These are phyloP conservation scores for Pogonocherus hispidulus DNA, from an alignment of 2,888 invertebrate species.

Conservation along the genomic window DNA sequence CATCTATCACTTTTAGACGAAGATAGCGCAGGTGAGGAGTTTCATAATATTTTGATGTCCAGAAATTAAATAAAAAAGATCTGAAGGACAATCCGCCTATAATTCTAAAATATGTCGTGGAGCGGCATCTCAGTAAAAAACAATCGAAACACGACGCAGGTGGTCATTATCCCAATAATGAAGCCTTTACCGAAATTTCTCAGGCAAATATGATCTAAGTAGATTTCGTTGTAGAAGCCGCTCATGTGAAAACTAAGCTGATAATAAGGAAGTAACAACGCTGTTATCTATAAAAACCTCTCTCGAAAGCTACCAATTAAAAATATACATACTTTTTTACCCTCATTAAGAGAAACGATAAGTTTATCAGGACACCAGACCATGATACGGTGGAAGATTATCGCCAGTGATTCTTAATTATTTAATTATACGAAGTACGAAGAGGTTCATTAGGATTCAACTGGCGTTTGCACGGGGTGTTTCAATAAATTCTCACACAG, in stretches of 20 bases:
- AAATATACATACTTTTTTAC: constrained; percentile 10
- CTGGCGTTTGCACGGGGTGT: not conserved
- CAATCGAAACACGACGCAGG: too few species aligned
- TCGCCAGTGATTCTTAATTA: not conserved
- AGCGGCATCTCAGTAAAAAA: too few species aligned
- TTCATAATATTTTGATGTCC: too few species aligned
- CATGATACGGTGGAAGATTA: not conserved
- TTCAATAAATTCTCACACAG: not conserved
- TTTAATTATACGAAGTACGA: constrained; percentile 7
- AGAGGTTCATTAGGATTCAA: not conserved
- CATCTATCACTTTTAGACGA: too few species aligned
- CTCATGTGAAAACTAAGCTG: constrained; percentile 22
- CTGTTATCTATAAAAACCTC: too few species aligned
- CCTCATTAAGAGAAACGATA: constrained; percentile 40
- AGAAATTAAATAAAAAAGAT: too few species aligned
- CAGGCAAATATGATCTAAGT: constrained; percentile 19
- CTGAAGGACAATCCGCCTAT: too few species aligned
- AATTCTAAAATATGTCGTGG: too few species aligned
- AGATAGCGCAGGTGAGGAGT: too few species aligned
- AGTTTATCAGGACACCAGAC: constrained; percentile 1
- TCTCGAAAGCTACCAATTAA: not conserved
- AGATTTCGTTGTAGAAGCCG: constrained; percentile 15
- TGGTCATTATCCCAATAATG: not conserved
- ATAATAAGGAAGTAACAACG: constrained; percentile 10
- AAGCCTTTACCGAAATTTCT: not conserved